Base-by-base conservation (phyloP, 1,140 invertebrate genomes). In the Orchestia grillus region DNA sequence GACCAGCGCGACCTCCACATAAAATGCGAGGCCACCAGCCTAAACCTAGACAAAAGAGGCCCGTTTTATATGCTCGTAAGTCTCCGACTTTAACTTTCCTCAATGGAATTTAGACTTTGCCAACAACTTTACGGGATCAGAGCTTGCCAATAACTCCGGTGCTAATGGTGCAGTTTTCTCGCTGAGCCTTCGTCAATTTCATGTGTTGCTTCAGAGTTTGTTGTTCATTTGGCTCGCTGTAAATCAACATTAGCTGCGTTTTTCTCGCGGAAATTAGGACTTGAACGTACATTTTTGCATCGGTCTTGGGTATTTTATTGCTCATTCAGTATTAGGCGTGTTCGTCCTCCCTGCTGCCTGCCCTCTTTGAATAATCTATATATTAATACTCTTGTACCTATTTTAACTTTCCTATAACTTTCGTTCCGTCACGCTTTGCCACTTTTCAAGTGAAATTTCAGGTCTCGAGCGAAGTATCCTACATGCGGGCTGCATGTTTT, bases 51-150 rank as follows among this genome's bases (percentile, higher is more conserved):
- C 92, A 94, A 47, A 94, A 94, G 44, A 94, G 44, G 43, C 40
- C 92, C 92, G 92, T 47, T 94, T 94, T 94, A 94, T 47, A 45
- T 16, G 92, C 92, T 94, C 92, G 92, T 94, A 94, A 94, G 92
- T 94, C 92, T 44, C 44, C 28, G 44, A 91, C 88, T 91, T 47
- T 19, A 94, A 94, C 92, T 94, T 94, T 47, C 92, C 43, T 94
- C 92, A 94, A 94, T 94, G 44, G 92, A 94, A 44, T 91, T 91
- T 94, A 45, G 92, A 94, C 92, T 45, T 94, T 94, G 11, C 43
- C 44, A 45, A 44, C 92, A 44, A 94, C 43, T 44, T 94, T 94
- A 45, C 47, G 92, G 92, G 92, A 45, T 94, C 92, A 45, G 92
- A 94, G 41, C 40, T 8, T 45, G 40, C 92, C 92, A 45, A 45